A percentile compares a stretch with the other conserved stretches of the same genome.
Conservation (phyloP, 2,888 invertebrate species). For the Ochropacha duplaris region DNA sequence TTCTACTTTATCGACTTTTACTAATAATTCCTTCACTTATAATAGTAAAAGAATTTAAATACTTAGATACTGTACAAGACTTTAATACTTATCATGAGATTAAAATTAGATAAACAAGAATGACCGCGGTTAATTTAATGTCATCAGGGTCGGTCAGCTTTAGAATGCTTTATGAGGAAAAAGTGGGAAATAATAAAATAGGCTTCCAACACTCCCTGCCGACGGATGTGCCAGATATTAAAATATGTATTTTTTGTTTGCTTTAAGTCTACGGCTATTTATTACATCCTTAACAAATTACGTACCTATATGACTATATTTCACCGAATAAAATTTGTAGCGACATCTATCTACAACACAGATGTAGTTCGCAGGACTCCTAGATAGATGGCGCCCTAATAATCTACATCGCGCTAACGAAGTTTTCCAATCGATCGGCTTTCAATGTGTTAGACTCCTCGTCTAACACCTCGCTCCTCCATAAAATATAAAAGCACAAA, state of each 20-base stretch:
- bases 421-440: too few relatives aligned
- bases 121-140: constrained; percentile 41
- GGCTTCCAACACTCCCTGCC: constrained; percentile 9
- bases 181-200: constrained; percentile 45
- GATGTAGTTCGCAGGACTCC: too few relatives aligned
- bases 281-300: constrained; percentile 13
- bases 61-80: too few relatives aligned
- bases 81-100: constrained; percentile 27
- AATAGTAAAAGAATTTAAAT: too few relatives aligned
- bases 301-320: background rate
- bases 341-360: too few relatives aligned
- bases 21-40: too few relatives aligned
- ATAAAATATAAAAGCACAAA: background rate
- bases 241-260: constrained; percentile 30
- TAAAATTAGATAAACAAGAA: constrained; percentile 34
- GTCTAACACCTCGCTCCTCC: too few relatives aligned
- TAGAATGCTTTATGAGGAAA: constrained; percentile 36
- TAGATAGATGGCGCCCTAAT: too few relatives aligned
- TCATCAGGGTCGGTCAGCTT: constrained; percentile 19
- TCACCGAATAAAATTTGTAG: background rate
- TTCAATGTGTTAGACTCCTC: too few relatives aligned
- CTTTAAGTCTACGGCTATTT: constrained; percentile 35
- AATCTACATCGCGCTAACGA: too few relatives aligned
- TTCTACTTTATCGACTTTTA: too few relatives aligned
- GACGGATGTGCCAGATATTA: constrained; percentile 35